These are phyloP conservation scores for Heliconius eleuchia DNA, from an alignment of 1,140 invertebrate species.

Conservation along the genomic window DNA sequence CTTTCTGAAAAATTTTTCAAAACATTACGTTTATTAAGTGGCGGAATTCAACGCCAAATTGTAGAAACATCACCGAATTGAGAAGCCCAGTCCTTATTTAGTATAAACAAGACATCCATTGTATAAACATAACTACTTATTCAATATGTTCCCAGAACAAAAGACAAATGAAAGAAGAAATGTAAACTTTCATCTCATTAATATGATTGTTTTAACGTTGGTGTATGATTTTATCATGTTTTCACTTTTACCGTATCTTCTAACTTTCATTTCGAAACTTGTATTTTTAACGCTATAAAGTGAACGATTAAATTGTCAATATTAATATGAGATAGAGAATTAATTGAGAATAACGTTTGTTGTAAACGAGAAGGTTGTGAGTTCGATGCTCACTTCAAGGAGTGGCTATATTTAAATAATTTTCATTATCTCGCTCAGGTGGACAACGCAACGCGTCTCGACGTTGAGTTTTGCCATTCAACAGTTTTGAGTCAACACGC, in stretches of 20 bases:
- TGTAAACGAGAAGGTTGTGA: too few species aligned
- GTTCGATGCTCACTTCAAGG: too few species aligned
- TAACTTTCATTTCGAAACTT: slow-evolving; percentile 3
- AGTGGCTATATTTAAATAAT: too few species aligned
- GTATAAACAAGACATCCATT: neutral
- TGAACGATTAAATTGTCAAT: neutral
- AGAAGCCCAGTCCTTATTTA: neutral
- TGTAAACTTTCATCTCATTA: slow-evolving; percentile 13
- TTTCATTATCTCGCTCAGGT: too few species aligned
- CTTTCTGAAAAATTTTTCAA: too few species aligned
- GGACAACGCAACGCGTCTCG: too few species aligned
- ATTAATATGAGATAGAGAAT: too few species aligned
- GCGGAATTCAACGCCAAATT: too few species aligned
- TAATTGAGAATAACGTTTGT: too few species aligned
- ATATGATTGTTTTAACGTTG: slow-evolving; percentile 13
- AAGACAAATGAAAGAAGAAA: slow-evolving; percentile 2
- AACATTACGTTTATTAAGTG: too few species aligned
- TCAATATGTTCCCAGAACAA: neutral
- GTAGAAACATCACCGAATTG: neutral
- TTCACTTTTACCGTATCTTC: slow-evolving; percentile 10
- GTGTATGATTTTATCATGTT: slow-evolving; percentile 14
- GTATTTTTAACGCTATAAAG: neutral
- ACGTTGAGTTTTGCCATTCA: too few species aligned
- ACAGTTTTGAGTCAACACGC: too few species aligned
- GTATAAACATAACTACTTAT: neutral